phyloP scores from a whole-genome alignment of 2,888 invertebrate species.

The Margaritifera margaritifera region DNA sequence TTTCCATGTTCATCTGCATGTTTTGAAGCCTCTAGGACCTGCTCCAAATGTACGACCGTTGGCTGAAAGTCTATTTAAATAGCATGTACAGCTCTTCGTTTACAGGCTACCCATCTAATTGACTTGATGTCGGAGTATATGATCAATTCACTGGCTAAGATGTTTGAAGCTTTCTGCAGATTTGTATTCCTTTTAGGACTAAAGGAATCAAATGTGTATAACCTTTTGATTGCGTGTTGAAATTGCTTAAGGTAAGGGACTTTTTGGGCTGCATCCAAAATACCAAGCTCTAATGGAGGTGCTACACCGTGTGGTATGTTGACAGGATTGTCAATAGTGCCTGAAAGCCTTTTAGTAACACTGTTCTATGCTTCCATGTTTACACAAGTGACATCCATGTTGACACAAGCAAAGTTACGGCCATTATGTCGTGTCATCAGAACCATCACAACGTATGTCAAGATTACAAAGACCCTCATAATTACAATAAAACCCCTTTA shows the following conservation, averaged over 20 bases:
- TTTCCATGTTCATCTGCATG: constrained; percentile 16
- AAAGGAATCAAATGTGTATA: constrained; percentile 19
- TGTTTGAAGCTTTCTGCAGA: constrained; percentile 2
- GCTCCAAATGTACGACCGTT: too few relatives aligned
- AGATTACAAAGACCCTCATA: background rate
- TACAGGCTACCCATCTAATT: constrained; percentile 21
- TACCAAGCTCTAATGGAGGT: constrained; percentile 19
- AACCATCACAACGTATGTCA: background rate
- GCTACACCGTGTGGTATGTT: constrained; percentile 24
- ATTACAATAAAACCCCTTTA: background rate
- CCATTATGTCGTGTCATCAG: constrained; percentile 1
- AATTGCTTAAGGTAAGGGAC: constrained; percentile 18
- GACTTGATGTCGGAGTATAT: constrained; percentile 22
- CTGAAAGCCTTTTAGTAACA: constrained; percentile 15
- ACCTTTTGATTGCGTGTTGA: constrained; percentile 15
- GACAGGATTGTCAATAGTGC: constrained; percentile 15
- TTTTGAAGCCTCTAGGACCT: constrained; percentile 11
- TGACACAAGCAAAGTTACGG: constrained; percentile 16
- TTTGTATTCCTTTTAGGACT: constrained; percentile 20
- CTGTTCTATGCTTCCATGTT: constrained; percentile 23
- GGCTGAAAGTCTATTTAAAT: constrained; percentile 11
- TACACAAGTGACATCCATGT: constrained; percentile 25
- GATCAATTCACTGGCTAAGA: constrained; percentile 10
- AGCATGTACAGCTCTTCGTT: constrained; percentile 13
- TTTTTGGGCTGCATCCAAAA: constrained; percentile 19